Evolutionary conservation across 2,113 vertebrate genomes (phyloP), one percentile per base, ranked within the genome.

Genomic region (Collichthys lucidus): DNA sequence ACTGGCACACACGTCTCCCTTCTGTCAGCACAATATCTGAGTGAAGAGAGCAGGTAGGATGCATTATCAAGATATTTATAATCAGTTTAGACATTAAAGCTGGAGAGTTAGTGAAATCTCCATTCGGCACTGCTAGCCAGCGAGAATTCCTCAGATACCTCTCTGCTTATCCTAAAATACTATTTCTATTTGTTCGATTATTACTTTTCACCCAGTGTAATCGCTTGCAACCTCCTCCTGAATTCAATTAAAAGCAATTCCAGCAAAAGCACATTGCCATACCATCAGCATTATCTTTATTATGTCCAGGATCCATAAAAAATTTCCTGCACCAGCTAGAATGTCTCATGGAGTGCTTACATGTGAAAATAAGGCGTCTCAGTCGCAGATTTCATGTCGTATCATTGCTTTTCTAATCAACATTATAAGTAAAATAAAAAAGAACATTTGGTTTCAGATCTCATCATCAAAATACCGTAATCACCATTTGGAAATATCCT

Each of bases 41-140:
- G 83, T 16, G 61, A 57, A 79, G 74, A 61, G 75, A 82, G 86
- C 85, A 88, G 86, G 83, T 81, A 63, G 72, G 77, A 74, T 1
- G 49, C 77, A 70, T 93, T 92, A 93, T 91, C 86, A 79, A 86
- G 87, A 90, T 83, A 92, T 93, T 89, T 84, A 92, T 93, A 92
- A 92, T 89, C 75, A 61, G 90, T 63, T 80, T 74, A 71, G 86
- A 89, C 68, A 70, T 84, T 88, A 89, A 82, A 82, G 74, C 52
- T 75, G 35, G 35, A 40, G 35, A 60, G 77, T 80, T 70, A 29
- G 67, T 65, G 66, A 46, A 29, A 85, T 91, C 88, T 91, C 69
- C 61, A 84, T 86, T 90, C 75, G 12, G 46, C 71, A 46, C 57
- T 50, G 70, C 75, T 71, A 53, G 61, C 76, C 61, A 81, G 26